Base-by-base conservation (phyloP, 2,888 invertebrate genomes). In the Amiota mariae region DNA sequence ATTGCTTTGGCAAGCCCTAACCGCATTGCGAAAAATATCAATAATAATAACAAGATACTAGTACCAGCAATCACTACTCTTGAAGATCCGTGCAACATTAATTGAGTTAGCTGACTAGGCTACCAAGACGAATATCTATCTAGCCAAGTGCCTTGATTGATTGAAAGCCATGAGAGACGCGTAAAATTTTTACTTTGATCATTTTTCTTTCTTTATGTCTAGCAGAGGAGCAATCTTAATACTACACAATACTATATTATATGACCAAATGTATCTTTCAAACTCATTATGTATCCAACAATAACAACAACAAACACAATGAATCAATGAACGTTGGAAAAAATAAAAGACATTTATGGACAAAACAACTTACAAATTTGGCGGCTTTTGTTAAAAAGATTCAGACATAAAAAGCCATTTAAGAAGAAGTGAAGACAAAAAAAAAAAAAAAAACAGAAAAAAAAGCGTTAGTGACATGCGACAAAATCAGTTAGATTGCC, bases 401-500 rank as follows among this genome's bases (percentile, higher is more conserved):
- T 36, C 36, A 36, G 36, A 36, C 36, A 36, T 36, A 36, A 36
- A 36, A 6, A 36, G 36, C 4, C 36, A 36, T 36, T 36, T 57
- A 57, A 8, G 57, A 57, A 64, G 10, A 47, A 48, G 10, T 36
- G n/a, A n/a, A 12, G 20, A 11, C 9, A 8, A 24, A 8, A 63
- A 10, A 64, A 64, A 64, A 48, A 64, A 64, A 64, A 64, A 48
- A 64, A 64, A 48, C 64, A n/a, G n/a, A n/a, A n/a, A n/a, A 64
- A 64, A 48, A 64, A 64, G 64, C 64, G 64, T 64, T 64, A 64
- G 64, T 48, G 48, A 64, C 64, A 64, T 64, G 64, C 64, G 64
- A 64, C 64, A 64, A 64, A 64, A 15, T 64, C 48, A 57, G 15
- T 57, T 15, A 18, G 15, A 10, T 57, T 57, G 57, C 8, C 36